A percentile compares a stretch with the other conserved stretches of the same genome.
phyloP scores from a whole-genome alignment of 2,888 invertebrate genomes.

The Pyrrhia umbra region DNA sequence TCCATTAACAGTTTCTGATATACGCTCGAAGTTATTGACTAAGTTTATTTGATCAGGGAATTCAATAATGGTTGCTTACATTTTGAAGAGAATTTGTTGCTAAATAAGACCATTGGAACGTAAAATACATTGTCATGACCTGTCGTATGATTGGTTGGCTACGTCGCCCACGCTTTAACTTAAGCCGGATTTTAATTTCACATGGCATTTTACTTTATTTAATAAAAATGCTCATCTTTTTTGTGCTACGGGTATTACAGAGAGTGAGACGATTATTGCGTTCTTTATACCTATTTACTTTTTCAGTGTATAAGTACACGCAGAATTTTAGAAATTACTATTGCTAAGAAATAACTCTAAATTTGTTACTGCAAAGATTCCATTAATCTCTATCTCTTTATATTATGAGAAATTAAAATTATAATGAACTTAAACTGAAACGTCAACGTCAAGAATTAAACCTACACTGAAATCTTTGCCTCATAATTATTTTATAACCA shows the following conservation, averaged over 20 bases:
- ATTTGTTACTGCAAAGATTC: too few species aligned
- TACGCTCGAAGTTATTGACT: constrained; percentile 1
- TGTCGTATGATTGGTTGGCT: constrained; percentile 44
- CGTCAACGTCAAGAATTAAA: constrained; percentile 32
- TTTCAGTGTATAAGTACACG: too few species aligned
- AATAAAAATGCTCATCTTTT: too few species aligned
- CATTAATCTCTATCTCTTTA: background rate
- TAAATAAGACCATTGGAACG: constrained; percentile 52
- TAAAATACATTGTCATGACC: constrained; percentile 41
- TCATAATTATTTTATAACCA: constrained; percentile 10
- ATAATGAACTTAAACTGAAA: constrained; percentile 14
- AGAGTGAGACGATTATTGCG: too few species aligned
- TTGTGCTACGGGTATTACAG: too few species aligned
- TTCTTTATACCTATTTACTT: too few species aligned
- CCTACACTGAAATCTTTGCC: constrained; percentile 15
- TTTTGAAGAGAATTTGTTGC: constrained; percentile 42
- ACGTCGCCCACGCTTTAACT: constrained; percentile 52
- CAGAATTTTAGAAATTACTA: too few species aligned
- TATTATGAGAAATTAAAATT: background rate
- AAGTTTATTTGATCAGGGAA: background rate
- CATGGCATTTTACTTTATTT: constrained; percentile 8
- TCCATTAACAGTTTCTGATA: constrained; percentile 11
- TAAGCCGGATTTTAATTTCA: constrained; percentile 1
- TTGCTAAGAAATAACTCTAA: background rate
- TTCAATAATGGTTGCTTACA: constrained; percentile 1